Conservation (phyloP, 2,113 vertebrate genomes). For the Felis chaus region DNA sequence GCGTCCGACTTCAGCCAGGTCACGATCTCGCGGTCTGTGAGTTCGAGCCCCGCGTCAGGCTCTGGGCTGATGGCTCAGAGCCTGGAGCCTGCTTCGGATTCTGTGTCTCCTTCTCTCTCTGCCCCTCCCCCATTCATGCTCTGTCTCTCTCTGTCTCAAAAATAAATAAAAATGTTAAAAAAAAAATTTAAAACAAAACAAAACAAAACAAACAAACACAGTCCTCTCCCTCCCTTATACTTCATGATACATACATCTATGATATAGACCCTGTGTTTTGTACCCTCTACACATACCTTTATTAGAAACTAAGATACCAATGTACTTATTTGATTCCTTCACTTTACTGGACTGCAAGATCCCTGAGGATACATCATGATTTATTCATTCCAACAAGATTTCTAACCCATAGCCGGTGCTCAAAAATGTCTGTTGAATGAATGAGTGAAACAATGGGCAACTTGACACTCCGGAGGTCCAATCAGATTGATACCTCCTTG, state of each 20-base stretch:
- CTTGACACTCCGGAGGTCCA: neutral
- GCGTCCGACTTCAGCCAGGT: no score
- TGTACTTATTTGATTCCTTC: neutral
- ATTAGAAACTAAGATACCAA: neutral
- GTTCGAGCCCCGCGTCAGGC: no score
- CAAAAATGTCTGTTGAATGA: neutral
- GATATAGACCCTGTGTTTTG: no score
- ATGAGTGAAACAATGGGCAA: neutral
- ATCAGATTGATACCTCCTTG: neutral
- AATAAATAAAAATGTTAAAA: no score
- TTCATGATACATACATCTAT: neutral
- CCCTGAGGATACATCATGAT: neutral
- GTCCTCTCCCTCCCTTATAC: neutral
- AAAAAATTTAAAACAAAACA: no score
- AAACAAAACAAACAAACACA: no score
- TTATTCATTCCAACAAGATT: constrained; percentile 4
- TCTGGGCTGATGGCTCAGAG: no score
- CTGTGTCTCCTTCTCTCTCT: no score
- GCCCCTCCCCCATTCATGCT: no score
- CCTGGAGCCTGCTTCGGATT: no score
- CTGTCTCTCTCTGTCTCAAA: no score
- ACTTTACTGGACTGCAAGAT: neutral
- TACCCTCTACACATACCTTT: neutral
- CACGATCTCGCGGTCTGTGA: no score
- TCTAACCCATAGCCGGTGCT: neutral